These are phyloP conservation scores for Taenioides sp. DNA, from an alignment of 2,797 vertebrate species.

Conservation along the genomic window DNA sequence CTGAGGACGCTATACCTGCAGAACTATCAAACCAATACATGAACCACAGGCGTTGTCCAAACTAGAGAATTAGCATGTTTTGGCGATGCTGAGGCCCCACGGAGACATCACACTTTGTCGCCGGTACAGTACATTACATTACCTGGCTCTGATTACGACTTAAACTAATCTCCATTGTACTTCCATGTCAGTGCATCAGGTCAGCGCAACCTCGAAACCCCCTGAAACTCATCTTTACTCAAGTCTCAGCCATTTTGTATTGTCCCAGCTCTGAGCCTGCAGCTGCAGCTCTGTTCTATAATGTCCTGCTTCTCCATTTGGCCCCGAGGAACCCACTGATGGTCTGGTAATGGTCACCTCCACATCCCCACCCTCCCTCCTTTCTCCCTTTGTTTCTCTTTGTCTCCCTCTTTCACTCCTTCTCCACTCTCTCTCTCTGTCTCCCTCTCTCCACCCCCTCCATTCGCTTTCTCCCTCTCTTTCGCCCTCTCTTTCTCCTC, in stretches of 20 bases:
- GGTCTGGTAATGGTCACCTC: constrained; percentile 54
- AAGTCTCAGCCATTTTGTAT: constrained; percentile 6
- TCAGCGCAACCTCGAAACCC: constrained; percentile 13
- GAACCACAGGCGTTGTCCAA: too few relatives aligned
- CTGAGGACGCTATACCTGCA: too few relatives aligned
- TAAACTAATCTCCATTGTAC: constrained; percentile 1
- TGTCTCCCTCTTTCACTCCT: constrained; percentile 2
- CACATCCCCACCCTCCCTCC: constrained; percentile 1
- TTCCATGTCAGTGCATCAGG: neutral
- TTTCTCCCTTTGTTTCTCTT: constrained; percentile 28
- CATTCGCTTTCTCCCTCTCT: too few relatives aligned
- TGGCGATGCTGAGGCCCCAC: too few relatives aligned
- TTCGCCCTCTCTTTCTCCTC: too few relatives aligned
- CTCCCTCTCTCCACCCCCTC: too few relatives aligned
- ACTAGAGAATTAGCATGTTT: too few relatives aligned
- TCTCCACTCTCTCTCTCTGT: constrained; percentile 20
- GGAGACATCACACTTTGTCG: too few relatives aligned
- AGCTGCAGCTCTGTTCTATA: neutral
- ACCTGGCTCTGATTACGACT: neutral
- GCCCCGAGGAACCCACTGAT: constrained; percentile 45
- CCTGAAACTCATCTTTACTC: neutral
- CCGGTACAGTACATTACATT: too few relatives aligned
- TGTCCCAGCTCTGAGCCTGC: neutral
- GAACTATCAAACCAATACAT: too few relatives aligned
- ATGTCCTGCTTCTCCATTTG: constrained; percentile 37